These are phyloP conservation scores for Andrena haemorrhoa DNA, from an alignment of 2,888 invertebrate species.

Conservation along the genomic window DNA sequence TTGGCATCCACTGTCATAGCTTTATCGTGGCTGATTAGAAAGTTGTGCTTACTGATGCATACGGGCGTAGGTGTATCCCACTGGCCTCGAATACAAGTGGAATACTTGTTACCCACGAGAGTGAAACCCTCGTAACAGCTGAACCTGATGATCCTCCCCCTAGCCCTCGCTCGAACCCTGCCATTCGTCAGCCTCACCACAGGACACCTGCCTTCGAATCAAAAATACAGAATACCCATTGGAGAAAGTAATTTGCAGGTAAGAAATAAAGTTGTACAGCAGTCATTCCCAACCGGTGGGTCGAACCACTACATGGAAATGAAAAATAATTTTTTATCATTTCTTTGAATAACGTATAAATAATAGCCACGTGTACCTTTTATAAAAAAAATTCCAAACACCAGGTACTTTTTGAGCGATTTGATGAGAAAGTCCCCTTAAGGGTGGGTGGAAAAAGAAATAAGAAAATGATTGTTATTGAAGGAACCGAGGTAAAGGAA, in stretches of 20 bases:
- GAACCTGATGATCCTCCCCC: constrained; percentile 87
- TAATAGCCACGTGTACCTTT: too few species aligned
- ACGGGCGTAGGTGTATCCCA: constrained; percentile 90
- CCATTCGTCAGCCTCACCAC: constrained; percentile 85
- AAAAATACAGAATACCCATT: background rate
- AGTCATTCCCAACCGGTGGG: too few species aligned
- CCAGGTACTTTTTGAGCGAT: too few species aligned
- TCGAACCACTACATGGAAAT: too few species aligned
- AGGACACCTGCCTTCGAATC: constrained; percentile 80
- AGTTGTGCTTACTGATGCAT: constrained; percentile 90
- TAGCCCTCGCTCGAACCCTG: constrained; percentile 84
- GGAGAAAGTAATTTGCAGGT: background rate
- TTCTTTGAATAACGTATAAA: too few species aligned
- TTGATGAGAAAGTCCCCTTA: too few species aligned
- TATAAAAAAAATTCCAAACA: too few species aligned
- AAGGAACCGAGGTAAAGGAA: too few species aligned
- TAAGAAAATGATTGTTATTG: too few species aligned
- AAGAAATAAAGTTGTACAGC: background rate
- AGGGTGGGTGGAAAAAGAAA: too few species aligned
- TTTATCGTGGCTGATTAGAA: constrained; percentile 31
- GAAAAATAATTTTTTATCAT: too few species aligned
- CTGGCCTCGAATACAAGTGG: constrained; percentile 89
- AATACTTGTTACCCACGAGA: constrained; percentile 89
- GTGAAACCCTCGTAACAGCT: constrained; percentile 87
- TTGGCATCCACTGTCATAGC: constrained; percentile 21